A percentile compares a stretch with the other conserved stretches of the same genome.
phyloP scores from a whole-genome alignment of 2,888 invertebrate genomes.

The Protonemura montana region DNA sequence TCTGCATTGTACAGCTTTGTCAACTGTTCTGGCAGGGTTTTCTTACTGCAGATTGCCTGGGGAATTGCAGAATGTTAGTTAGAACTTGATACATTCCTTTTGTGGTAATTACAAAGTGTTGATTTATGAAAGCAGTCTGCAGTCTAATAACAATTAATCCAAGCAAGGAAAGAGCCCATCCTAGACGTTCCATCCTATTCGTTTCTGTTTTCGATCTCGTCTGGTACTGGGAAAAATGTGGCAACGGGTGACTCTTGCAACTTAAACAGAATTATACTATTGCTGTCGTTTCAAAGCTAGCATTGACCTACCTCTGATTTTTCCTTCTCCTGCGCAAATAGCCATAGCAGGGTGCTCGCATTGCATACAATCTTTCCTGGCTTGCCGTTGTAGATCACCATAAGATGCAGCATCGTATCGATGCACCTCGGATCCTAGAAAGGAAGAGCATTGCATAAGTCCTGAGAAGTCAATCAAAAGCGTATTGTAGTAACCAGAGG shows the following conservation, averaged over 20 bases:
- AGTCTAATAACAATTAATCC: no score
- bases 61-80: not conserved
- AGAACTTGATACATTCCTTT: no score
- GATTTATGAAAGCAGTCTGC: no score
- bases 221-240: no score
- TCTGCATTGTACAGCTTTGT: not conserved
- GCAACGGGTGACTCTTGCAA: no score
- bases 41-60: not conserved
- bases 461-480: no score
- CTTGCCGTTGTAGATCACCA: slow-evolving; percentile 57
- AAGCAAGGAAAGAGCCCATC: no score
- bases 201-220: no score
- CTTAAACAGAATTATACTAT: no score
- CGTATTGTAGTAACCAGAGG: no score
- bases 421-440: slow-evolving; percentile 58
- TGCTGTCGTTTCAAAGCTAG: not conserved
- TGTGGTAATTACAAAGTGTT: no score
- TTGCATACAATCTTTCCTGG: slow-evolving; percentile 53
- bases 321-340: slow-evolving; percentile 52
- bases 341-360: slow-evolving; percentile 55
- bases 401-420: slow-evolving; percentile 64
- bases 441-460: slow-evolving; percentile 53
- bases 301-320: slow-evolving; percentile 51
- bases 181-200: no score
- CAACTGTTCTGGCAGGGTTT: not conserved